Percentiles rank a stretch among this genome's conserved stretches.
Conservation (phyloP, 2,888 invertebrate genomes). For the Salticus scenicus region DNA sequence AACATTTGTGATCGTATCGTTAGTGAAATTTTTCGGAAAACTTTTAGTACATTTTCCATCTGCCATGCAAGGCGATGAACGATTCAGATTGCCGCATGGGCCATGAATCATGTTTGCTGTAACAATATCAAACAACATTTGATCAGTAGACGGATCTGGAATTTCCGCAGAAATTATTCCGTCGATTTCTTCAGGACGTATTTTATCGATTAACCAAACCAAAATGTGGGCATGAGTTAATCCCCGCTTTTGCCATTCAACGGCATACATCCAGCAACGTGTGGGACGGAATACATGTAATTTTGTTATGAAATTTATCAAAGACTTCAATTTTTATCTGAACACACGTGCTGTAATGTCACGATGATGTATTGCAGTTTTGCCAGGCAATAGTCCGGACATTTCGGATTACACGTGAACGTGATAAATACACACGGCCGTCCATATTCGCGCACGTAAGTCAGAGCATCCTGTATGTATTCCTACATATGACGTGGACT, state of each 20-base stretch:
- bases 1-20: background rate
- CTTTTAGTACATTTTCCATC: slow-evolving; percentile 23
- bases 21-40: slow-evolving; percentile 8
- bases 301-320: slow-evolving; percentile 71
- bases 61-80: slow-evolving; percentile 17
- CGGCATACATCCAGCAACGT: slow-evolving; percentile 70
- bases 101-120: slow-evolving; percentile 18
- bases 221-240: slow-evolving; percentile 73
- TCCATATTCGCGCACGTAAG: no score
- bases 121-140: slow-evolving; percentile 9
- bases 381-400: no score
- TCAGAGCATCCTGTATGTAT: no score
- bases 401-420: no score
- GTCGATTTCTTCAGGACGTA: slow-evolving; percentile 71
- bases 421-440: no score
- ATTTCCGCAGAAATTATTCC: slow-evolving; percentile 70
- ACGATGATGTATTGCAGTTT: slow-evolving; percentile 71
- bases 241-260: slow-evolving; percentile 74
- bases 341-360: slow-evolving; percentile 73
- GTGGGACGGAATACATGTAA: slow-evolving; percentile 71
- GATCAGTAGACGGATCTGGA: slow-evolving; percentile 50
- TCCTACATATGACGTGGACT: no score
- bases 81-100: background rate
- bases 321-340: slow-evolving; percentile 71
- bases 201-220: slow-evolving; percentile 41